Evolutionary conservation across 1,140 invertebrate genomes (phyloP).

Genomic region (Listronotus bonariensis): DNA sequence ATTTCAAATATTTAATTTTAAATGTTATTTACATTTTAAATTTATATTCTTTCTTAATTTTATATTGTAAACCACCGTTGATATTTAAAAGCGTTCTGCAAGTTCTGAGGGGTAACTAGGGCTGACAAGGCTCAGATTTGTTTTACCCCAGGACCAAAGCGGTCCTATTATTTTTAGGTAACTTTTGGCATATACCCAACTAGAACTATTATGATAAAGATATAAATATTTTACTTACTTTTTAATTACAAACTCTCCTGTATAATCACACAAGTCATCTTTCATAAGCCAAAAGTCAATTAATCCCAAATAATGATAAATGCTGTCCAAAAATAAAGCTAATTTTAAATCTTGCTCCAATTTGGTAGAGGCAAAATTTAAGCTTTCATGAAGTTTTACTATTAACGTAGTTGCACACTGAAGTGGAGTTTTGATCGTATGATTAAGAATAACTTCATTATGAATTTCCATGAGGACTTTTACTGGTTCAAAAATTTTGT

Average conservation of each 20-base stretch:
- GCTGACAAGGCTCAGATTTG: no score
- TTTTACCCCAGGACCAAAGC: no score
- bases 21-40: no score
- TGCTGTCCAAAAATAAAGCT: conserved; percentile 58
- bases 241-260: conserved; percentile 61
- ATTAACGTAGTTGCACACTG: conserved; percentile 57
- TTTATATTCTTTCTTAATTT: no score
- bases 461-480: conserved; percentile 58
- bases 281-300: conserved; percentile 61
- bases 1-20: no score
- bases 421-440: conserved; percentile 51
- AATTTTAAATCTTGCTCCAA: conserved; percentile 58
- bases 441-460: conserved; percentile 52
- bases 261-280: conserved; percentile 60
- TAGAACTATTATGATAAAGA: background rate
- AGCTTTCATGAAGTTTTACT: conserved; percentile 56
- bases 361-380: conserved; percentile 55
- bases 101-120: no score
- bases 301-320: conserved; percentile 60
- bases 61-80: no score
- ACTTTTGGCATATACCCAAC: no score
- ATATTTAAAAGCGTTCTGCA: no score
- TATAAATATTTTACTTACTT: conserved; percentile 50
- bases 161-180: no score
- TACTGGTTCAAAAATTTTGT: conserved; percentile 53